A percentile compares a stretch with the other conserved stretches of the same genome.
These are phyloP conservation scores for Lottia scabra DNA, from an alignment of 2,888 invertebrate genomes.

Conservation along the genomic window DNA sequence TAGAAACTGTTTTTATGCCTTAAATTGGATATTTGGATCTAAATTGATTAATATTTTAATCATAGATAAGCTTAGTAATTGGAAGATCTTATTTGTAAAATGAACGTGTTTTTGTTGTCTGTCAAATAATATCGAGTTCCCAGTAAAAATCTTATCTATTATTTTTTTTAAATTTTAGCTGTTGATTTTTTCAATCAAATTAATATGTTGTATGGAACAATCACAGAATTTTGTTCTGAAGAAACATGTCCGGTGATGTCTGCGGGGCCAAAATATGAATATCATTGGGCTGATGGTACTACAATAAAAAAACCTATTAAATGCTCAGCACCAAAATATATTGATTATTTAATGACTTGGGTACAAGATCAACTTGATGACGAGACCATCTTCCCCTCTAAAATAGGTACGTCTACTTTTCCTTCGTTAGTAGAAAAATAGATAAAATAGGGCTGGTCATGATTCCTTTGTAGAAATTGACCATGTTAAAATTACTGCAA, in stretches of 20 bases:
- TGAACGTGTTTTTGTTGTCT: no score
- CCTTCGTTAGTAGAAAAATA: no score
- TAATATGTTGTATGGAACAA: slow-evolving; percentile 99
- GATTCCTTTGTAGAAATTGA: no score
- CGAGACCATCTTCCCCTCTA: slow-evolving; percentile 97
- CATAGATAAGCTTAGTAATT: no score
- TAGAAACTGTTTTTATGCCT: no score
- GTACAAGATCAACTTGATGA: slow-evolving; percentile 99
- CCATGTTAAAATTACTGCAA: no score
- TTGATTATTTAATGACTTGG: slow-evolving; percentile 99
- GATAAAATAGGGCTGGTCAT: no score
- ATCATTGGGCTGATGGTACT: slow-evolving; percentile 99
- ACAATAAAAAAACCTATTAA: slow-evolving; percentile 97
- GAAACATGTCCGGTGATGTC: slow-evolving; percentile 98
- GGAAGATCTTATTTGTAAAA: no score
- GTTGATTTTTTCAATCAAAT: slow-evolving; percentile 99
- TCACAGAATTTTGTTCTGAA: slow-evolving; percentile 99
- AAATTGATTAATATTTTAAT: no score
- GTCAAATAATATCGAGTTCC: no score
- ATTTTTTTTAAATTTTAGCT: slow-evolving; percentile 75
- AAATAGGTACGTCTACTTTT: slow-evolving; percentile 79
- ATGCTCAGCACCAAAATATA: slow-evolving; percentile 98
- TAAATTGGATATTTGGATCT: no score
- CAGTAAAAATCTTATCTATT: no score
- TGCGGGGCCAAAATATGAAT: slow-evolving; percentile 98